phyloP scores from a whole-genome alignment of 2,888 invertebrate genomes.

The Pyrgus malvae region DNA sequence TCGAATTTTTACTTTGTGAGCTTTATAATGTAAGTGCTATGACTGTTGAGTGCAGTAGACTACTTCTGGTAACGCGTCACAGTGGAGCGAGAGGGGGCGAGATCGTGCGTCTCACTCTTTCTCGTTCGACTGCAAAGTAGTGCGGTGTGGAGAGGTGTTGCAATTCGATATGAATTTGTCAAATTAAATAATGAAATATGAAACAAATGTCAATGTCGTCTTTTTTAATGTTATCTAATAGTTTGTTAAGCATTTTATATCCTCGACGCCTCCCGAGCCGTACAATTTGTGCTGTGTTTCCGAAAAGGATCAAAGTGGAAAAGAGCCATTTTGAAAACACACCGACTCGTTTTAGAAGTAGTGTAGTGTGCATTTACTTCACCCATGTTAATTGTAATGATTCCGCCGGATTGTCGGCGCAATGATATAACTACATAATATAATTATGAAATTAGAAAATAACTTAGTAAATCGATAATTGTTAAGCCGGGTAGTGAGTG shows the following conservation, averaged over 20 bases:
- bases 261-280: conserved; percentile 55
- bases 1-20: conserved; percentile 64
- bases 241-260: conserved; percentile 37
- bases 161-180: conserved; percentile 34
- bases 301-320: conserved; percentile 90
- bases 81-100: conserved; percentile 53
- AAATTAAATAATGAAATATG: too few relatives aligned
- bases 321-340: conserved; percentile 95
- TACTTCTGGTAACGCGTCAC: conserved; percentile 68
- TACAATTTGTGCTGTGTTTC: conserved; percentile 93
- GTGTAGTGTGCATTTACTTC: conserved; percentile 72
- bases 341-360: conserved; percentile 83
- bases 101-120: conserved; percentile 38
- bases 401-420: conserved; percentile 62
- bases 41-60: conserved; percentile 63
- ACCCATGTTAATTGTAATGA: conserved; percentile 53
- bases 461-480: conserved; percentile 55
- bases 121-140: conserved; percentile 67
- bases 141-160: conserved; percentile 46
- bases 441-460: conserved; percentile 54
- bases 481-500: conserved; percentile 68
- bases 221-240: conserved; percentile 40
- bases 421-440: conserved; percentile 59
- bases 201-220: conserved; percentile 47
- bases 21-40: conserved; percentile 65